Conservation (phyloP, 2,113 vertebrate species). For the Melanerpes formicivorus region DNA sequence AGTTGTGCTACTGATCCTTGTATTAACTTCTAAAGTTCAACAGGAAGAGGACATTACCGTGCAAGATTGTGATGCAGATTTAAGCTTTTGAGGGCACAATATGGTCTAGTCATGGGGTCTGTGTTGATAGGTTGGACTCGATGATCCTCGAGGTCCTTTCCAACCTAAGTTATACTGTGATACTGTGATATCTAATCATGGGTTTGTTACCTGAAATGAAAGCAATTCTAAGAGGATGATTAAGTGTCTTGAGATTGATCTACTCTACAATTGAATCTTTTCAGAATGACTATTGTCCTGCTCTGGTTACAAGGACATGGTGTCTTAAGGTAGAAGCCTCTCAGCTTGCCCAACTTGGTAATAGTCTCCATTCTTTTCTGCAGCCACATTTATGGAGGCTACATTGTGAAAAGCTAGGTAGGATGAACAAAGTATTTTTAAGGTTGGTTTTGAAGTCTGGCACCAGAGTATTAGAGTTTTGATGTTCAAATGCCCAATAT, state of each 20-base stretch:
- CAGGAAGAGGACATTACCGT: neutral
- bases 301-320: neutral
- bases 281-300: neutral
- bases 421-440: neutral
- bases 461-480: neutral
- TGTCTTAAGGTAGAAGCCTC: neutral
- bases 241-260: neutral
- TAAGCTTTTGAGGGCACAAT: neutral
- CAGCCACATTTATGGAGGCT: neutral
- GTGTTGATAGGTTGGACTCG: too few relatives aligned
- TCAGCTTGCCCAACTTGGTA: neutral
- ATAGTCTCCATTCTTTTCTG: neutral
- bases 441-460: neutral
- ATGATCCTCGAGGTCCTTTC: too few relatives aligned
- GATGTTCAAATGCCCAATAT: neutral
- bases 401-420: neutral
- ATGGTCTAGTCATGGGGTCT: too few relatives aligned
- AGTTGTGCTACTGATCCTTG: neutral
- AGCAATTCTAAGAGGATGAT: neutral
- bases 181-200: neutral
- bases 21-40: neutral
- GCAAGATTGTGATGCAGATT: neutral
- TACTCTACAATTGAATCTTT: neutral
- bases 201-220: neutral
- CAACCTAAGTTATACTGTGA: too few relatives aligned